Percentiles rank a stretch among this genome's conserved stretches.
These are phyloP conservation scores for Sycophila sp. DNA, from an alignment of 1,140 invertebrate species.

Conservation along the genomic window DNA sequence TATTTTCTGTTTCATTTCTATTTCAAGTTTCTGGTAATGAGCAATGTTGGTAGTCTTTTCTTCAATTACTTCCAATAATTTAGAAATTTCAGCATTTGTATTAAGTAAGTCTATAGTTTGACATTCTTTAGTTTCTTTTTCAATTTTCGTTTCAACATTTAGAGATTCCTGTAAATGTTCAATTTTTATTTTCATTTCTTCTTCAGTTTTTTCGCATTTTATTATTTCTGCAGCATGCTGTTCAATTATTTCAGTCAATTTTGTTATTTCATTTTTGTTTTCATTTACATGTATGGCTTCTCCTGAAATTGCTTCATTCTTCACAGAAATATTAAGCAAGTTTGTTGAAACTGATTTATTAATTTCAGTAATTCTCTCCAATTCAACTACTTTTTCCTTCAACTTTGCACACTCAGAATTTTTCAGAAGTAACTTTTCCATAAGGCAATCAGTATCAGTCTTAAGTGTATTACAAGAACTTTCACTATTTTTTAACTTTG, in stretches of 20 bases:
- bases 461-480: not conserved
- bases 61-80: slow-evolving; percentile 7
- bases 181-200: slow-evolving; percentile 21
- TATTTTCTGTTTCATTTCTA: slow-evolving; percentile 25
- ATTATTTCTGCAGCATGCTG: slow-evolving; percentile 17
- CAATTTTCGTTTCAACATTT: not conserved
- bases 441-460: slow-evolving; percentile 26
- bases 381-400: slow-evolving; percentile 30
- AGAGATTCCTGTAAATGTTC: slow-evolving; percentile 9
- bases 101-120: slow-evolving; percentile 3
- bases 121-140: slow-evolving; percentile 25
- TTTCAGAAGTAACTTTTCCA: slow-evolving; percentile 33
- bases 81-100: slow-evolving; percentile 14
- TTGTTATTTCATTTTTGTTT: slow-evolving; percentile 25
- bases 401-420: slow-evolving; percentile 22
- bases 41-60: slow-evolving; percentile 7
- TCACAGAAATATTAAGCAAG: slow-evolving; percentile 1
- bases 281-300: not conserved
- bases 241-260: slow-evolving; percentile 35
- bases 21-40: slow-evolving; percentile 15
- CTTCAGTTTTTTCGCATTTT: slow-evolving; percentile 28
- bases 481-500: slow-evolving; percentile 16
- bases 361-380: not conserved
- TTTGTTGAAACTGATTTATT: not conserved
- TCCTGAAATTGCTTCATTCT: slow-evolving; percentile 39